Conservation (phyloP, 2,797 vertebrate genomes). For the Glyptemys insculpta region DNA sequence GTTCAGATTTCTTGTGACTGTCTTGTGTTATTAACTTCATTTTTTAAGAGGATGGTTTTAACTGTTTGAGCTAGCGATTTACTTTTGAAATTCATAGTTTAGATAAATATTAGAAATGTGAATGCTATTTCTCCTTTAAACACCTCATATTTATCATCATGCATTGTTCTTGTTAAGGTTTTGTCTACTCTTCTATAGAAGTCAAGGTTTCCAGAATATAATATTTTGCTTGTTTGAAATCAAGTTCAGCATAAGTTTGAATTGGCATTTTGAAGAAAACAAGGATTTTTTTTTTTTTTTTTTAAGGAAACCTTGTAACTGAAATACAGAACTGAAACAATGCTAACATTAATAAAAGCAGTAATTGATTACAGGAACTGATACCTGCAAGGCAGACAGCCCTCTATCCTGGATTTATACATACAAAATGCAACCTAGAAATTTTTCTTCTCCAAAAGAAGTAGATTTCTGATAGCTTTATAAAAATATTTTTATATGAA, state of each 20-base stretch:
- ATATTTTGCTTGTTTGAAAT: constrained; percentile 39
- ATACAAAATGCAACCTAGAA: background rate
- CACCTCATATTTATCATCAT: background rate
- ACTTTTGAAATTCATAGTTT: constrained; percentile 57
- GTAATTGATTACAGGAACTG: background rate
- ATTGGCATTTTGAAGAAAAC: background rate
- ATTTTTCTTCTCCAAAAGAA: background rate
- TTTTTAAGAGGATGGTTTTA: constrained; percentile 62
- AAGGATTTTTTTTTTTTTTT: background rate
- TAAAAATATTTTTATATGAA: constrained; percentile 4
- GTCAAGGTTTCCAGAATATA: constrained; percentile 26
- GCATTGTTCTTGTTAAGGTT: background rate
- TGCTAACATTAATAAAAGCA: background rate
- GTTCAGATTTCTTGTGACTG: constrained; percentile 65
- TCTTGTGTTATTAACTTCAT: constrained; percentile 29
- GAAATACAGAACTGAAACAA: background rate
- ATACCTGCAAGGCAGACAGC: background rate
- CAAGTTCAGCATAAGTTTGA: constrained; percentile 26
- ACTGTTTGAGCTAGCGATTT: constrained; percentile 45
- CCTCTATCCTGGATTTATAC: background rate
- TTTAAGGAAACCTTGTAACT: background rate
- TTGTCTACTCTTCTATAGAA: background rate
- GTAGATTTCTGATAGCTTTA: background rate
- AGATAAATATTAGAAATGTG: constrained; percentile 40
- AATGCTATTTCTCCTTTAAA: constrained; percentile 19